These are phyloP conservation scores for Tenthredo scrophulariae DNA, from an alignment of 2,888 invertebrate species.

Conservation along the genomic window DNA sequence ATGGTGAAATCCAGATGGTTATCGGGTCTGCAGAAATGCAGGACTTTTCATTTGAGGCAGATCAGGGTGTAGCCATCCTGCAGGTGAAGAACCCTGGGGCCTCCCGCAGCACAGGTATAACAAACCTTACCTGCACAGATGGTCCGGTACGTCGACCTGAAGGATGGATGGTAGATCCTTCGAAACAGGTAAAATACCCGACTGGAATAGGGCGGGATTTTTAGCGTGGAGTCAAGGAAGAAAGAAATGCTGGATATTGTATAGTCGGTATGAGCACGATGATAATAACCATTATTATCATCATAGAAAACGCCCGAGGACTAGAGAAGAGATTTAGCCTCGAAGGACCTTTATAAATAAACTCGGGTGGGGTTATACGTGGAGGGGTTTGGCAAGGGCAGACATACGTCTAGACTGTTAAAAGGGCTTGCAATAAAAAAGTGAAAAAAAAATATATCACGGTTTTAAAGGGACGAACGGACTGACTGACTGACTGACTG, in stretches of 20 bases:
- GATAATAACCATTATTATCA: not conserved
- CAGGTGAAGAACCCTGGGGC: slow-evolving; percentile 59
- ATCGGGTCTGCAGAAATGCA: not conserved
- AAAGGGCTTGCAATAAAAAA: slow-evolving; percentile 42
- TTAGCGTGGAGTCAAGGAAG: not conserved
- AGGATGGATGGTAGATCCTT: slow-evolving; percentile 4
- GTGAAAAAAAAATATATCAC: slow-evolving; percentile 22
- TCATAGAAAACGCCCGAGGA: not conserved
- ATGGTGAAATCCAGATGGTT: not conserved
- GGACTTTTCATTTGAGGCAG: slow-evolving; percentile 62
- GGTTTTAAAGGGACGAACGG: slow-evolving; percentile 30
- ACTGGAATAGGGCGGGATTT: not conserved
- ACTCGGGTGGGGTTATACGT: not conserved
- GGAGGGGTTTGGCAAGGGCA: slow-evolving; percentile 18
- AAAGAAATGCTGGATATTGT: no score
- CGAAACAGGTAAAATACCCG: not conserved
- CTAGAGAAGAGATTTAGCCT: not conserved
- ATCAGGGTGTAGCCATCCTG: slow-evolving; percentile 57
- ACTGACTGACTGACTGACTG: slow-evolving; percentile 25
- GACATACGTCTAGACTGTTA: slow-evolving; percentile 44
- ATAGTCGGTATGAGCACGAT: not conserved
- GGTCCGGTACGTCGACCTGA: slow-evolving; percentile 22
- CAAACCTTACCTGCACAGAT: slow-evolving; percentile 51
- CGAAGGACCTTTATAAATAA: slow-evolving; percentile 44
- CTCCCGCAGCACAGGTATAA: slow-evolving; percentile 56